A percentile compares a stretch with the other conserved stretches of the same genome.
Evolutionary conservation across 2,797 vertebrate genomes (phyloP).

Genomic region (Epinephelus coioides): DNA sequence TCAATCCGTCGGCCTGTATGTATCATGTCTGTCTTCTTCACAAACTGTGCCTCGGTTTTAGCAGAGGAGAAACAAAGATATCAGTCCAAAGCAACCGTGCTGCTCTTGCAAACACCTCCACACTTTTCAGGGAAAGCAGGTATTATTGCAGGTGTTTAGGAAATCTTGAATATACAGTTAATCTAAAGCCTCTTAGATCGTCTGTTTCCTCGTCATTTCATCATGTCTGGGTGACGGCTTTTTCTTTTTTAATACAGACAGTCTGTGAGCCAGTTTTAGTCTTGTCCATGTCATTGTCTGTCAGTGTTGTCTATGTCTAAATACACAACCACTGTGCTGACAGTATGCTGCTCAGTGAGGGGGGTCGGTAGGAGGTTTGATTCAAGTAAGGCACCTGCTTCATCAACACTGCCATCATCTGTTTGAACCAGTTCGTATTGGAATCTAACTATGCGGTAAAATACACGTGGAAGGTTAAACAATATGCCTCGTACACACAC

Average conservation of each 20-base stretch:
- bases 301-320: background rate
- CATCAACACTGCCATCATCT: background rate
- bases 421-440: conserved; percentile 7
- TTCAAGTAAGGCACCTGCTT: conserved; percentile 5
- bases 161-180: conserved; percentile 49
- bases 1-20: conserved; percentile 50
- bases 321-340: background rate
- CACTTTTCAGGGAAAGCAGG: conserved; percentile 47
- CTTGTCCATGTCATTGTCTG: conserved; percentile 1
- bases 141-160: conserved; percentile 58
- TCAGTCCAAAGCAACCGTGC: conserved; percentile 52
- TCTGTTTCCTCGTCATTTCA: conserved; percentile 40
- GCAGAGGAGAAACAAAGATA: conserved; percentile 63
- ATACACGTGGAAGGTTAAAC: background rate
- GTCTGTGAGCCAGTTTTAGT: conserved; percentile 17
- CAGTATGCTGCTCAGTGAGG: background rate
- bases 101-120: conserved; percentile 64
- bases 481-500: background rate
- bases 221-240: conserved; percentile 15
- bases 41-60: conserved; percentile 50
- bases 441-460: conserved; percentile 5
- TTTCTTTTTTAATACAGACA: background rate
- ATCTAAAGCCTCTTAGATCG: conserved; percentile 61
- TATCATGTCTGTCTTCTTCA: conserved; percentile 47
- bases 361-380: background rate